Base-by-base conservation (phyloP, 2,113 vertebrate species). In the Limanda limanda region DNA sequence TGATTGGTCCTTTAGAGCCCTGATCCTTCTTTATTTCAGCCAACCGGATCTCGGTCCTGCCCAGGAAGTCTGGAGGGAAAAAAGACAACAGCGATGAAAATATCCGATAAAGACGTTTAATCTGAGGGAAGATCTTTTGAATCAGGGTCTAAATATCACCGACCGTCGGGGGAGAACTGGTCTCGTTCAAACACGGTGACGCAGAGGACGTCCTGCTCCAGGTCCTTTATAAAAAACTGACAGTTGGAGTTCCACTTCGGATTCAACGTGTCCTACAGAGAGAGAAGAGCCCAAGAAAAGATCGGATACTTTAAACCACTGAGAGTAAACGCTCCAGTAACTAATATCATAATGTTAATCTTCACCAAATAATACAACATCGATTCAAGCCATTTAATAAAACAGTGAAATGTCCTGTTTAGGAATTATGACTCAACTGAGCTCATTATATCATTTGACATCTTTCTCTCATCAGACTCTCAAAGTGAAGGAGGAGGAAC, bases 241-340 rank as follows among this genome's bases (percentile, higher is more conserved):
- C 98, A 99, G 91, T 99, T 99, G 89, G 97, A 99, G 78, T 99
- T 99, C 98, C 98, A 99, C 89, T 98, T 99, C 0, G 98, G 98
- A 63, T 98, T 99, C 64, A 99, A 90, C 0, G 97, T 99, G 95
- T 99, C 98, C 95, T 99, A 93, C 70, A 79, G 3, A 65, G 15
- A 31, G 9, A 24, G 2, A 59, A 70, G 9, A 14, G 23, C 63
- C 45, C 20, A 54, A 7, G 48, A 51, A 2, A 6, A 20, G 18
- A 20, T 31, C 31, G 0, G 31, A 31, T 31, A 0, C 52, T 2
- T 47, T 12, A 47, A 15, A 15, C 45, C 45, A 35, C 6, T 35
- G 35, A 35, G 45, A 47, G 45, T 13, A 1, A 12, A 47, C 14
- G 12, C 45, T 47, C 45, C 45, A 47, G 1, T 15, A 47, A 12